Conservation (phyloP, 2,113 vertebrate species). For the Ceuthmochares aereus region DNA sequence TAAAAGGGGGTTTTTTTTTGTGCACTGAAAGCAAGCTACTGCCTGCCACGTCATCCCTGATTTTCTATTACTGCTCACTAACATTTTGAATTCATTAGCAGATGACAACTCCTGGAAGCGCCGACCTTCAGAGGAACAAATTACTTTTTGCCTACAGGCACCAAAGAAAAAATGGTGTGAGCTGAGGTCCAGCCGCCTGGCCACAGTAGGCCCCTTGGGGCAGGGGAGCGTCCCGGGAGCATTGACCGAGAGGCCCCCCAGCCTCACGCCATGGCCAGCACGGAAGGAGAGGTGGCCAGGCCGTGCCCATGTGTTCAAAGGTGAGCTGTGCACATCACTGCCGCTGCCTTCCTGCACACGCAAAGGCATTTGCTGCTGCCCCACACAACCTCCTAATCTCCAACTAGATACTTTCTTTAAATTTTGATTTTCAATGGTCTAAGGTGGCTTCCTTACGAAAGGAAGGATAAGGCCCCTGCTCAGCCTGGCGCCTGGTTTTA, state of each 20-base stretch:
- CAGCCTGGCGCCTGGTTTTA: neutral
- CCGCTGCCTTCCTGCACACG: fast-evolving
- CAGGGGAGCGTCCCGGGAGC: neutral
- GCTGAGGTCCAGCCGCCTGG: neutral
- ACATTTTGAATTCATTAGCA: neutral
- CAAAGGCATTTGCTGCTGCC: neutral
- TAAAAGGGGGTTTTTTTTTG: neutral
- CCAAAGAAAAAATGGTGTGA: neutral
- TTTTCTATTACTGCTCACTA: constrained; percentile 41
- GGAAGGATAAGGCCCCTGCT: fast-evolving
- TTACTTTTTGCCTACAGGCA: neutral
- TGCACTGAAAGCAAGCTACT: constrained; percentile 11
- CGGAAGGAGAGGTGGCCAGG: fast-evolving
- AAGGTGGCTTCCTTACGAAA: fast-evolving
- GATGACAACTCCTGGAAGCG: neutral
- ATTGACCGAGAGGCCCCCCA: neutral
- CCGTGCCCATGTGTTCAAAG: too few relatives aligned
- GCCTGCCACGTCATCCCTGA: neutral
- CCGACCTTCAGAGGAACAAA: neutral
- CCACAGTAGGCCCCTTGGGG: fast-evolving
- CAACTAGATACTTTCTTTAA: neutral
- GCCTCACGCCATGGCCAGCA: neutral
- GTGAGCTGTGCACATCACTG: fast-evolving
- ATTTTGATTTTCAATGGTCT: neutral
- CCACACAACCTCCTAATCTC: fast-evolving